Evolutionary conservation across 2,888 invertebrate genomes (phyloP).

Genomic region (Eupithecia subfuscata): DNA sequence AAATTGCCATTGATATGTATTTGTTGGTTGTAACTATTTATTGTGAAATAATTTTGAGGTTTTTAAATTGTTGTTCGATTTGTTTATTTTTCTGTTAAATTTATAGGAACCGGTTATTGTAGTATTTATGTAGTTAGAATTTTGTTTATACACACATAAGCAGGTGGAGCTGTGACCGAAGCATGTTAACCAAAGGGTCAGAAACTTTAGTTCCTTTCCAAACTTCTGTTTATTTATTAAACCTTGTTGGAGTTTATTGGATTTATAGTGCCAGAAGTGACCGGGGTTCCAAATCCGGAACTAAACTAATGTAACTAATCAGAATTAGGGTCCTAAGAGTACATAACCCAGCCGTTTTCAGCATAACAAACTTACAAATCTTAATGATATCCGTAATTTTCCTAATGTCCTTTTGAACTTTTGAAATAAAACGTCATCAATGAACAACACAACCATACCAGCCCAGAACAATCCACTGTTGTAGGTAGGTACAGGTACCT

Average conservation of each 20-base stretch:
- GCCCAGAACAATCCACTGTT: too few relatives aligned
- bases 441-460: too few relatives aligned
- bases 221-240: slow-evolving; percentile 28
- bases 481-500: too few relatives aligned
- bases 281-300: not conserved
- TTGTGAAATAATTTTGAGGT: too few relatives aligned
- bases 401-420: not conserved
- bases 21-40: too few relatives aligned
- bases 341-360: not conserved
- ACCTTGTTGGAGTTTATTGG: slow-evolving; percentile 31
- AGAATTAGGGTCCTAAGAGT: not conserved
- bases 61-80: too few relatives aligned
- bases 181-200: slow-evolving; percentile 18
- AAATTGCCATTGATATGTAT: too few relatives aligned
- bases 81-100: too few relatives aligned
- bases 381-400: not conserved
- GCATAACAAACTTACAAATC: slow-evolving; percentile 56
- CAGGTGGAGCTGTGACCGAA: not conserved
- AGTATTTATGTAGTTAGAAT: too few relatives aligned
- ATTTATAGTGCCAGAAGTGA: slow-evolving; percentile 22
- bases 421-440: not conserved
- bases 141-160: too few relatives aligned
- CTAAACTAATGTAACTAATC: slow-evolving; percentile 8
- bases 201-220: slow-evolving; percentile 27
- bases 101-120: too few relatives aligned